A percentile compares a stretch with the other conserved stretches of the same genome.
Conservation (phyloP, 1,140 invertebrate genomes). For the Polyergus mexicanus region DNA sequence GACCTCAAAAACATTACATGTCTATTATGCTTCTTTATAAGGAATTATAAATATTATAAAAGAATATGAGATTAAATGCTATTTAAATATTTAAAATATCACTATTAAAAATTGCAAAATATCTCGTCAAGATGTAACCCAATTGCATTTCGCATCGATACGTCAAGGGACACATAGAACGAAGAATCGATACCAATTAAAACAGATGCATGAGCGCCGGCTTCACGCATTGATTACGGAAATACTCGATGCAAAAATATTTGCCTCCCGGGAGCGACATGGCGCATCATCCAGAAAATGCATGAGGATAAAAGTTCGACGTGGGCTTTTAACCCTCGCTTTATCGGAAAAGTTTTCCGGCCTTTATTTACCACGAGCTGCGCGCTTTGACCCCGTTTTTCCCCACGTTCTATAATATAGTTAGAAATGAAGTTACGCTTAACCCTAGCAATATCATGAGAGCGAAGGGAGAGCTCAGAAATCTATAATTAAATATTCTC, state of each 20-base stretch:
- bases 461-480: neutral
- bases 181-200: slow-evolving; percentile 55
- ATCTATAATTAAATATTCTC: slow-evolving; percentile 42
- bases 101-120: neutral
- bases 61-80: neutral
- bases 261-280: slow-evolving; percentile 53
- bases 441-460: slow-evolving; percentile 47
- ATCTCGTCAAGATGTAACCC: slow-evolving; percentile 20
- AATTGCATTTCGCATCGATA: slow-evolving; percentile 21
- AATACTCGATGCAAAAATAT: slow-evolving; percentile 58
- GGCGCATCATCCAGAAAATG: slow-evolving; percentile 57
- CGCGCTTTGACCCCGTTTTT: slow-evolving; percentile 61
- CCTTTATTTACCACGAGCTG: slow-evolving; percentile 61
- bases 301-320: slow-evolving; percentile 58
- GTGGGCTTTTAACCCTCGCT: slow-evolving; percentile 61
- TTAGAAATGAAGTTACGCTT: slow-evolving; percentile 65
- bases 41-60: slow-evolving; percentile 17
- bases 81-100: neutral
- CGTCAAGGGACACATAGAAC: neutral
- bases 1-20: neutral
- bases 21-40: neutral
- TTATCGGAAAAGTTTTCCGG: slow-evolving; percentile 63
- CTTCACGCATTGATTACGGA: slow-evolving; percentile 55
- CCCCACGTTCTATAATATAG: slow-evolving; percentile 59
- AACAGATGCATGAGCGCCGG: slow-evolving; percentile 10